Conservation (phyloP, 2,888 invertebrate species). For the Yponomeuta plumbellus region DNA sequence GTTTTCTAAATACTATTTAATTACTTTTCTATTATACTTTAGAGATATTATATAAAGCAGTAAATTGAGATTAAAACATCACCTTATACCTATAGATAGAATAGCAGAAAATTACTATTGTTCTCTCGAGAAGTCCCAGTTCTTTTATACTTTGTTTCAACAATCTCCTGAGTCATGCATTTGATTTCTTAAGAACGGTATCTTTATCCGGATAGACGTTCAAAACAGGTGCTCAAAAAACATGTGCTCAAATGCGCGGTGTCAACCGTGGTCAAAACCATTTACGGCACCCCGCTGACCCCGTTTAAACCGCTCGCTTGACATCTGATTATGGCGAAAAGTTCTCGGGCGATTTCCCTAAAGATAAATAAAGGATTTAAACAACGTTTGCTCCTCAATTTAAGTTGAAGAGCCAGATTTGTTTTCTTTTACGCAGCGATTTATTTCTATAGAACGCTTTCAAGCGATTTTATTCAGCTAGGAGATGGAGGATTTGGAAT, state of each 20-base stretch:
- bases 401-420: neutral
- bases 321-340: neutral
- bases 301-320: neutral
- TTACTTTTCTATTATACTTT: no score
- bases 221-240: neutral
- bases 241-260: neutral
- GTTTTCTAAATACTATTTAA: no score
- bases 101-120: no score
- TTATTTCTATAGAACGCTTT: neutral
- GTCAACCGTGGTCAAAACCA: neutral
- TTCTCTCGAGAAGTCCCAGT: no score
- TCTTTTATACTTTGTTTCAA: no score
- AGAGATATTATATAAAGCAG: no score
- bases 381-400: neutral
- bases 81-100: no score
- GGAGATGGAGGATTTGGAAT: no score
- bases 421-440: neutral
- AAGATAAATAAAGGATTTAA: constrained; percentile 2
- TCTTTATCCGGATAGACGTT: no score
- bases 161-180: no score
- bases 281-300: neutral
- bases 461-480: neutral
- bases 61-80: no score
- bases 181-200: no score
- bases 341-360: neutral